Evolutionary conservation across 2,113 vertebrate species (phyloP).

Genomic region (Otolemur garnettii): DNA sequence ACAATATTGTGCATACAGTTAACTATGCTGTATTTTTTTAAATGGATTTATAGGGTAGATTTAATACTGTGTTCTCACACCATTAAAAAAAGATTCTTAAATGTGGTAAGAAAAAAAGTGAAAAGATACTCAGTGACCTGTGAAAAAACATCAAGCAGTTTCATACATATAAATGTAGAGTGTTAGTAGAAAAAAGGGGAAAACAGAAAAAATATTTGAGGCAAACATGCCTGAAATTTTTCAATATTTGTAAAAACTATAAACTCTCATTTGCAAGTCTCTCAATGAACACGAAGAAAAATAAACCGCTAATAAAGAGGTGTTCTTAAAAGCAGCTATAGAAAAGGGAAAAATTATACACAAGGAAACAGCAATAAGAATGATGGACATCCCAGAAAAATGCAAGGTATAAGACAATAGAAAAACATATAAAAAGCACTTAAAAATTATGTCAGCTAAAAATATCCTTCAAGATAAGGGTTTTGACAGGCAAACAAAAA

Average conservation of each 20-base stretch:
- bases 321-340: not conserved
- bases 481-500: conserved; percentile 14
- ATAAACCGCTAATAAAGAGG: not conserved
- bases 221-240: not conserved
- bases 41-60: not conserved
- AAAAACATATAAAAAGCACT: not conserved
- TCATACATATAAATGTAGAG: not conserved
- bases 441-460: not conserved
- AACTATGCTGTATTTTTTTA: not conserved
- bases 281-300: not conserved
- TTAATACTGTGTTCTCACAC: not conserved
- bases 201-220: not conserved
- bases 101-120: not conserved
- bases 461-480: not conserved
- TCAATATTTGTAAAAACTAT: not conserved
- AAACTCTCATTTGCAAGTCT: not conserved
- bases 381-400: not conserved
- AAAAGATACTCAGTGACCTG: not conserved
- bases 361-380: not conserved
- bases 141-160: not conserved
- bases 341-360: conserved; percentile 1
- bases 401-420: not conserved
- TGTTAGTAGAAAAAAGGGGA: not conserved
- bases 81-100: not conserved
- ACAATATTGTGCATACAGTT: not conserved